Base-by-base conservation (phyloP, 2,113 vertebrate species). In the Ranitomeya imitator region DNA sequence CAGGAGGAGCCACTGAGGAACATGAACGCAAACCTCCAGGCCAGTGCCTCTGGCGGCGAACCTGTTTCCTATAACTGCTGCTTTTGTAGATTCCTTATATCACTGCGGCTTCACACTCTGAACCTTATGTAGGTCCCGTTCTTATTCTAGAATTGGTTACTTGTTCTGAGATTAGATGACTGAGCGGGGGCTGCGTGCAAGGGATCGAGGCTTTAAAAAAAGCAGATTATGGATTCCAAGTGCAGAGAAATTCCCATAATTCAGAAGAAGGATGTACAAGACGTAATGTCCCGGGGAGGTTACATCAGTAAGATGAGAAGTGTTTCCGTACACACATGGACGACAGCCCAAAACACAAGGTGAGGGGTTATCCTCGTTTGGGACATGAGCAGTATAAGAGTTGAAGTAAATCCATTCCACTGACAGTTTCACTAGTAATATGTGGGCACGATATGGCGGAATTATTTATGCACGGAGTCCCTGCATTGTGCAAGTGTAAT, bases 161-260 rank as follows among this genome's bases (percentile, higher is more conserved):
- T 79, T 86, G 85, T 86, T 54, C 26, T 60, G 26, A 52, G 73
- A 86, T 86, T 86, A 86, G 59, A 65, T 8, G 31, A 21, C 59
- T 78, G 85, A 77, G 31, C 23, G n/a, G 23, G 1, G 31, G 60
- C 31, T 14, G 74, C 9, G 31, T 31, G 85, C 37, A 60, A 63
- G 77, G 85, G 85, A 37, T 86, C n/a, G 74, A 8, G 74, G 59
- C 59, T 77, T 51, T 63, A 4, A 69, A 73, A 45, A 63, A 79
- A 86, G 73, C 59, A 86, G 74, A 60, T 86, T 86, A 86, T 51
- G 23, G n/a, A 60, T n/a, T 65, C 57, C 79, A 65, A 78, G 74
- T 7, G 14, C 81, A 51, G 11, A 45, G 15, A n/a, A 77, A 61
- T 76, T 61, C 71, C 55, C n/a, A 45, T 14, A 76, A 57, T 45